Conservation (phyloP, 30 jellyfish, hydroid and myxozoan species). For the Clytia hemisphaerica region DNA sequence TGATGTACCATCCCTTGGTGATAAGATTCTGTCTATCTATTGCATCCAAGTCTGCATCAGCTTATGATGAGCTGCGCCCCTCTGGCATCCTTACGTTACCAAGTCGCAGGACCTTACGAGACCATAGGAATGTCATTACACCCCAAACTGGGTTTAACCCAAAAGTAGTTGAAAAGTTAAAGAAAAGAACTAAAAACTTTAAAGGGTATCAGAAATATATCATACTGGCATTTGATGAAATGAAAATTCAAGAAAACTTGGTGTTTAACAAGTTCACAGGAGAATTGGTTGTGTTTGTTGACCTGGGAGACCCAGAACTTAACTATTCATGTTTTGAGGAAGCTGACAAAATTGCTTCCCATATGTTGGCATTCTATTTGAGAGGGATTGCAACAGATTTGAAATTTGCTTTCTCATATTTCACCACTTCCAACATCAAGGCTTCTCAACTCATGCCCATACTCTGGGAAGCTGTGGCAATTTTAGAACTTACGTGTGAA, state of each 20-base stretch:
- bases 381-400: slow-evolving; percentile 17
- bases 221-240: slow-evolving; percentile 19
- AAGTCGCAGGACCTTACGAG: slow-evolving; percentile 35
- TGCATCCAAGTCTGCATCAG: slow-evolving; percentile 28
- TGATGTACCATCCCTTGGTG: slow-evolving; percentile 40
- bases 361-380: slow-evolving; percentile 11
- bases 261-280: neutral
- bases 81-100: slow-evolving; percentile 42
- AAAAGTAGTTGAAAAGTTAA: slow-evolving; percentile 12
- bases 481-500: slow-evolving; percentile 5
- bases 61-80: slow-evolving; percentile 26
- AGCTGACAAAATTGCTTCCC: slow-evolving; percentile 24
- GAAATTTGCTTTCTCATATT: neutral
- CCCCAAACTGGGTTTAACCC: slow-evolving; percentile 33
- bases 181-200: slow-evolving; percentile 1
- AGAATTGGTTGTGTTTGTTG: neutral
- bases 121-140: slow-evolving; percentile 23
- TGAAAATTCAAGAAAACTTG: slow-evolving; percentile 3
- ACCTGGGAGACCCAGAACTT: neutral
- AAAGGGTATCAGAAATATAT: slow-evolving; percentile 6
- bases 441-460: slow-evolving; percentile 20
- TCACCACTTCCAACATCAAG: slow-evolving; percentile 22
- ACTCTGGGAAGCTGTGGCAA: slow-evolving; percentile 25
- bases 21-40: slow-evolving; percentile 41
- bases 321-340: slow-evolving; percentile 20